phyloP scores from a whole-genome alignment of 2,888 invertebrate genomes.

The Caenorhabditis uteleia region DNA sequence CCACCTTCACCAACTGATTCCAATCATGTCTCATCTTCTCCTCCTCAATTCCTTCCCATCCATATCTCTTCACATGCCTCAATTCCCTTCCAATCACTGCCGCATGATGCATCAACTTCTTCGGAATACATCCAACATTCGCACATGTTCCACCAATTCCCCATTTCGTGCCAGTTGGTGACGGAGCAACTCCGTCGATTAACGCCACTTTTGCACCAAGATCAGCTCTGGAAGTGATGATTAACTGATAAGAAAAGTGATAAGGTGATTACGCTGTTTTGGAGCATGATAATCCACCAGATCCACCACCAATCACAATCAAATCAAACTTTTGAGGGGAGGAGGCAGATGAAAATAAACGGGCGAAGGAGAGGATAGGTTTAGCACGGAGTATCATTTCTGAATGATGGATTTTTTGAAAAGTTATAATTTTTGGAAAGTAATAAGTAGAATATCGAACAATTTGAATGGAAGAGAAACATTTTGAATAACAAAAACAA shows the following conservation, averaged over 20 bases:
- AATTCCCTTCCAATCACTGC: conserved; percentile 78
- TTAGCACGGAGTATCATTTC: too few relatives aligned
- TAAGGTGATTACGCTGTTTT: conserved; percentile 74
- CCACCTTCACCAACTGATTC: conserved; percentile 18
- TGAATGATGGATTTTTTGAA: too few relatives aligned
- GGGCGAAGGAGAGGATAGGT: too few relatives aligned
- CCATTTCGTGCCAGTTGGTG: conserved; percentile 84
- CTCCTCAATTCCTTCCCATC: conserved; percentile 34
- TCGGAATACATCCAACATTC: conserved; percentile 93
- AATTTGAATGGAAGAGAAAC: neutral
- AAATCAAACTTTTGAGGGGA: conserved; percentile 79
- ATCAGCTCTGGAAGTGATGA: conserved; percentile 8
- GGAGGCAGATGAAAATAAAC: too few relatives aligned
- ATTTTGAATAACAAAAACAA: neutral
- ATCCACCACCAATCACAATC: conserved; percentile 92
- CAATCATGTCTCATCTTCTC: conserved; percentile 70
- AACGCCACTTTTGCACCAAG: conserved; percentile 75
- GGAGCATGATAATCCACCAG: conserved; percentile 91
- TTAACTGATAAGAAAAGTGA: neutral
- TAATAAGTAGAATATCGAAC: too few relatives aligned
- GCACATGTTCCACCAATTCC: conserved; percentile 90
- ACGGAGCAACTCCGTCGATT: conserved; percentile 75
- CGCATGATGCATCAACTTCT: conserved; percentile 91
- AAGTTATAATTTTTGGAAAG: too few relatives aligned
- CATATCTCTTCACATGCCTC: conserved; percentile 25